Evolutionary conservation across 2,113 vertebrate genomes (phyloP).

Genomic region (Burhinus oedicnemus): DNA sequence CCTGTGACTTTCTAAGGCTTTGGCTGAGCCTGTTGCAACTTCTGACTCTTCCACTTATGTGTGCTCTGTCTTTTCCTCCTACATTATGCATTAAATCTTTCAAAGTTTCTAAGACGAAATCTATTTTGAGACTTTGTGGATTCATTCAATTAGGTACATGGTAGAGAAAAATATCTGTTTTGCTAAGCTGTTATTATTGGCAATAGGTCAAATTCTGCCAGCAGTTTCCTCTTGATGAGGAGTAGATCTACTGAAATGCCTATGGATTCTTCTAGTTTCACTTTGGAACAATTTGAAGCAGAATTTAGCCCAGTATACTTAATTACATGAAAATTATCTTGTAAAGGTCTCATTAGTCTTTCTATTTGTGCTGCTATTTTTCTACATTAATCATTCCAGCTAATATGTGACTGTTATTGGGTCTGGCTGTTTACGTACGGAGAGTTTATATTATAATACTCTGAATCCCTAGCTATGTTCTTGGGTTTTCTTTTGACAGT

Average conservation of each 20-base stretch:
- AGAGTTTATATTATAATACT: not conserved
- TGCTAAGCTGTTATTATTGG: not conserved
- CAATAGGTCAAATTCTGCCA: not conserved
- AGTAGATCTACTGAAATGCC: not conserved
- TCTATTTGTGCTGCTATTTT: not conserved
- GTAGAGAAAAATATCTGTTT: not conserved
- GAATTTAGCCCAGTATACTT: slow-evolving; percentile 19
- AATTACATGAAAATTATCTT: not conserved
- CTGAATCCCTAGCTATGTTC: not conserved
- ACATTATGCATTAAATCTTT: not conserved
- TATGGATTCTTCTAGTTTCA: not conserved
- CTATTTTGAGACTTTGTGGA: not conserved
- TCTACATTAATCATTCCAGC: not conserved
- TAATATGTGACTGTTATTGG: not conserved
- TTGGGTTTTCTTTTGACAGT: not conserved
- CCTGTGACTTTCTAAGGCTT: not conserved
- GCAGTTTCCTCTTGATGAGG: not conserved
- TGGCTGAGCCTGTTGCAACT: not conserved
- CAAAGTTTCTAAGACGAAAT: not conserved
- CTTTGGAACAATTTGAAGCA: not conserved
- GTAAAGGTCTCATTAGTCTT: slow-evolving; percentile 34
- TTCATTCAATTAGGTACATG: not conserved
- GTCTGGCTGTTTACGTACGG: not conserved
- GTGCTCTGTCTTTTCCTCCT: not conserved
- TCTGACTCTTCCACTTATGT: not conserved